Base-by-base conservation (phyloP, 2,113 vertebrate species). In the Lophotis ruficrista region DNA sequence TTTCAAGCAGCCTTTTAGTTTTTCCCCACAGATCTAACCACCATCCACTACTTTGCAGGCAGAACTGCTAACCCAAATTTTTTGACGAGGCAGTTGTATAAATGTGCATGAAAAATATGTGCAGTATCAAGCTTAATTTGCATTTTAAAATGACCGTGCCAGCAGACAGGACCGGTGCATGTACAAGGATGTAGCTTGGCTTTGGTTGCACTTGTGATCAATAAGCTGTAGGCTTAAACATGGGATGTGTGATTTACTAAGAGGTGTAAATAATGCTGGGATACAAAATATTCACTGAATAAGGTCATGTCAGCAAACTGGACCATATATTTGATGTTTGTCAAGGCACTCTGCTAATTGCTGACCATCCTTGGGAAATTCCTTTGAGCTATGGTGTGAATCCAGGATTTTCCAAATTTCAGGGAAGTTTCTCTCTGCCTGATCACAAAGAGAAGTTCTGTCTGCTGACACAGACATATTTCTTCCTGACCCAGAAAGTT, bases 81-180 rank as follows among this genome's bases (percentile, higher is more conserved):
- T 90, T 47, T 53, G 17, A 62, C 28, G 60, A 47, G 16, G 24
- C 3, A 51, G 62, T 50, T 35, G 20, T 50, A 43, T 35, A 93
- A 70, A 22, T 77, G 22, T 83, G 37, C 38, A 17, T 71, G 30
- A 73, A 90, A 88, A 83, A n/a, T 71, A 61, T 9, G 12, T 57
- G 23, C 13, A 57, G 23, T 53, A 30, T 78, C 50, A 69, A 69
- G 28, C 25, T 56, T 80, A 57, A 79, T 61, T 76, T 65, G 38
- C 20, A 27, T 65, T 86, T 58, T 5, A 47, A 66, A 62, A 73
- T 77, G 33, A n/a, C 23, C 22, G 4, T 2, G 3, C 28, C 82
- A 77, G 30, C 45, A 87, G 75, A 15, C 6, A 0, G 4, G 38
- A 41, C 33, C 4, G 0, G 28, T 83, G 71, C 6, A 6, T 2